A percentile compares a stretch with the other conserved stretches of the same genome.
These are phyloP conservation scores for Tachysurus vachellii DNA, from an alignment of 2,113 vertebrate genomes.

Conservation along the genomic window DNA sequence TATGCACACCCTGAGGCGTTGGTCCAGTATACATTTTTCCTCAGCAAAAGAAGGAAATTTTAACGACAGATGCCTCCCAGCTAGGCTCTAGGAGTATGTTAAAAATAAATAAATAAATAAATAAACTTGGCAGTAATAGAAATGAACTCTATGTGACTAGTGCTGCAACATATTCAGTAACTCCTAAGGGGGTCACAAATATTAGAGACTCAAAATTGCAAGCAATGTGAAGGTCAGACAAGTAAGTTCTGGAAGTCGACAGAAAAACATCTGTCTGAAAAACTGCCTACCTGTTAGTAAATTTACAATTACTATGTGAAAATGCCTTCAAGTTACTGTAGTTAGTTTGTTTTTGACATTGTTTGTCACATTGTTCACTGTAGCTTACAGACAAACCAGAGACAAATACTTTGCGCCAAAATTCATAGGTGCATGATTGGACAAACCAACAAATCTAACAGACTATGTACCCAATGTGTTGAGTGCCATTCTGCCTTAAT, in stretches of 20 bases:
- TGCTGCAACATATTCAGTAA: background rate
- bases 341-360: background rate
- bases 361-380: background rate
- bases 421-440: background rate
- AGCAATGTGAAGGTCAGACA: background rate
- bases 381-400: background rate
- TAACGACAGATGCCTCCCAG: slow-evolving; percentile 28
- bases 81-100: slow-evolving; percentile 6
- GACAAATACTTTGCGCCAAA: background rate
- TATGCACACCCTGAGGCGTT: background rate
- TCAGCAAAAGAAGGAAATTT: background rate
- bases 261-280: background rate
- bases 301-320: background rate
- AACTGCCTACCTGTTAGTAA: background rate
- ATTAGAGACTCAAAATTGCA: slow-evolving; percentile 4
- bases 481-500: background rate
- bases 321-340: background rate
- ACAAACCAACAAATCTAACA: background rate
- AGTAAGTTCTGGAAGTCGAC: background rate
- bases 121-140: background rate
- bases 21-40: slow-evolving; percentile 15
- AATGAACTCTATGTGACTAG: background rate
- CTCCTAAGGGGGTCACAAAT: background rate
- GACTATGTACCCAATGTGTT: background rate
- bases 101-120: background rate